Evolutionary conservation across 2,888 invertebrate species (phyloP).

Genomic region (Scaptomyza reducta): DNA sequence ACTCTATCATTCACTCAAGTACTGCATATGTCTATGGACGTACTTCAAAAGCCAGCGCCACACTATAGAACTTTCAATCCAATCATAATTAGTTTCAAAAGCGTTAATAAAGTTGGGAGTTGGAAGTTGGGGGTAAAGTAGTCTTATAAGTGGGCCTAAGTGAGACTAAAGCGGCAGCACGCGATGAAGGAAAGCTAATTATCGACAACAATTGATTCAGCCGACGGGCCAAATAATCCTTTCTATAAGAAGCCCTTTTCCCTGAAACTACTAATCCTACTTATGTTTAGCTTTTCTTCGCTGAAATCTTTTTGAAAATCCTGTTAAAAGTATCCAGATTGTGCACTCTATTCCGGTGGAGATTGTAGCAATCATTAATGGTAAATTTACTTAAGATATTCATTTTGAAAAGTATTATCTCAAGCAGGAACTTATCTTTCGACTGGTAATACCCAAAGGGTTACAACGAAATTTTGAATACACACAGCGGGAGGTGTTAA

Average conservation of each 20-base stretch:
- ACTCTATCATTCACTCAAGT: slow-evolving; percentile 25
- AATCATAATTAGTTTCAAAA: slow-evolving; percentile 43
- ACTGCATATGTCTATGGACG: neutral
- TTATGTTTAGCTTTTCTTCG: too few species aligned
- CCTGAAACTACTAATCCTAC: too few species aligned
- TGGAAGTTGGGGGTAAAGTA: neutral
- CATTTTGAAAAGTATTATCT: neutral
- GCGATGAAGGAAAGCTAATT: slow-evolving; percentile 36
- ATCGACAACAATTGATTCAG: slow-evolving; percentile 13
- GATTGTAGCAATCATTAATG: too few species aligned
- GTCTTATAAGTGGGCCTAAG: slow-evolving; percentile 10
- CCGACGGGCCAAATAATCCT: neutral
- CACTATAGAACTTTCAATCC: slow-evolving; percentile 19
- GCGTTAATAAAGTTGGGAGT: slow-evolving; percentile 31
- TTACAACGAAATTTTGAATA: neutral
- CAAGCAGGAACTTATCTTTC: neutral
- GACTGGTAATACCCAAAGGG: neutral
- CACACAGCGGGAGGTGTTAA: neutral
- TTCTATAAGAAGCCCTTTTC: too few species aligned
- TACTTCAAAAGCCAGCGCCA: slow-evolving; percentile 36
- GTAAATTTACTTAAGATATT: neutral
- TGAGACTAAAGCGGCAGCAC: slow-evolving; percentile 24
- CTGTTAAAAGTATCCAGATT: neutral
- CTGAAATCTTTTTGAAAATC: too few species aligned
- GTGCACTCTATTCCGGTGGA: too few species aligned